A percentile compares a stretch with the other conserved stretches of the same genome.
Conservation (phyloP, 1,140 invertebrate species). For the Drosophila fuyamai region DNA sequence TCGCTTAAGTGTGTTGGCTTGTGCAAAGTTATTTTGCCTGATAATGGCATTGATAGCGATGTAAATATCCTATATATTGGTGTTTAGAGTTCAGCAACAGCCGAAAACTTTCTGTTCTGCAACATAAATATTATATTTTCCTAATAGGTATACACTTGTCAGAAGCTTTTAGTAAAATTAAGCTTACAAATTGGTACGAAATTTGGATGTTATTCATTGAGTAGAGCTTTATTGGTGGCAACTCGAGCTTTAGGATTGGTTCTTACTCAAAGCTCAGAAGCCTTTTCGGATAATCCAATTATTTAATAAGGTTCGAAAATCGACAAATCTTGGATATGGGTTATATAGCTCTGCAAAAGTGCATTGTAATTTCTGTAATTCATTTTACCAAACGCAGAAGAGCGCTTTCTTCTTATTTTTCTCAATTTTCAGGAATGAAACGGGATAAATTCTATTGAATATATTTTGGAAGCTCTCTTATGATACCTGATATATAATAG, state of each 20-base stretch:
- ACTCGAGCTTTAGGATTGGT: background rate
- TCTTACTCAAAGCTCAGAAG: background rate
- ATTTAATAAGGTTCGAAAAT: background rate
- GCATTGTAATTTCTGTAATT: too few relatives aligned
- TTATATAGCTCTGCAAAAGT: too few relatives aligned
- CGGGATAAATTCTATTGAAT: too few relatives aligned
- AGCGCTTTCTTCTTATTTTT: too few relatives aligned
- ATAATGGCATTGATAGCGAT: constrained; percentile 76
- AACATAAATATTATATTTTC: constrained; percentile 3
- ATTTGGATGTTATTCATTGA: background rate
- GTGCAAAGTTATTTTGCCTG: constrained; percentile 63
- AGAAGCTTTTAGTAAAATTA: constrained; percentile 3
- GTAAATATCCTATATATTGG: constrained; percentile 67
- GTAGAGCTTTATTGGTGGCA: constrained; percentile 16
- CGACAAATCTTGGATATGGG: too few relatives aligned
- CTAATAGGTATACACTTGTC: constrained; percentile 43
- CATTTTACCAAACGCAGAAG: too few relatives aligned
- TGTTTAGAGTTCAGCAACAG: constrained; percentile 24
- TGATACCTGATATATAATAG: too few relatives aligned
- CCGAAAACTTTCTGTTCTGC: constrained; percentile 10
- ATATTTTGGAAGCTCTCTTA: too few relatives aligned
- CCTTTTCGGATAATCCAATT: background rate
- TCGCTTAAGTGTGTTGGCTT: constrained; percentile 43
- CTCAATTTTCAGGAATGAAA: too few relatives aligned
- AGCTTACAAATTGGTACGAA: constrained; percentile 23